Conservation (phyloP, 1,140 invertebrate genomes). For the Rhynchophorus ferrugineus region DNA sequence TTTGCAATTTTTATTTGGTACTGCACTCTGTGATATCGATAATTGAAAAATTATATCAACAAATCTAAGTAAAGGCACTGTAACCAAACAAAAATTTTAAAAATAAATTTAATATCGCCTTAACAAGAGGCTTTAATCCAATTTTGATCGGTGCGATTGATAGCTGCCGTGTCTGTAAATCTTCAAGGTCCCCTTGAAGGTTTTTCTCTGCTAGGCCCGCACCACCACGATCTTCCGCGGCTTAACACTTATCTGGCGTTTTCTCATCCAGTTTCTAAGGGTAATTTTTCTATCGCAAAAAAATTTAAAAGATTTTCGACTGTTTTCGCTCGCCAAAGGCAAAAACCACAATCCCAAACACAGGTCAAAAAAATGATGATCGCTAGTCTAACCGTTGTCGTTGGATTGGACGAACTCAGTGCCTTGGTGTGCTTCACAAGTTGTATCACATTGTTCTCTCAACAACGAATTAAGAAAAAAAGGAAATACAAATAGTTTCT, state of each 20-base stretch:
- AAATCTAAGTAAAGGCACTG: too few species aligned
- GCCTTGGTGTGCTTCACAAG: background rate
- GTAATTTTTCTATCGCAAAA: conserved; percentile 15
- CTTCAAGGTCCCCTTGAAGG: background rate
- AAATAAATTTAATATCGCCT: too few species aligned
- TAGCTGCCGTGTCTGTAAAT: too few species aligned
- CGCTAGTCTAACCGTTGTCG: background rate
- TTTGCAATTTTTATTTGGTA: too few species aligned
- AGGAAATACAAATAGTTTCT: too few species aligned
- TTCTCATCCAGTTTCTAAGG: conserved; percentile 9
- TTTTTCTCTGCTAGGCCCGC: conserved; percentile 3
- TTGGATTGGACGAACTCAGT: background rate
- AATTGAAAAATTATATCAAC: too few species aligned
- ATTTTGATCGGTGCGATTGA: too few species aligned
- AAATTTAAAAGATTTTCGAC: conserved; percentile 6
- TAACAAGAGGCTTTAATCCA: too few species aligned
- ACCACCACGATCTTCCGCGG: conserved; percentile 16
- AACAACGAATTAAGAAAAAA: too few species aligned
- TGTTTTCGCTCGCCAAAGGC: background rate
- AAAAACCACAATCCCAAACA: conserved; percentile 1
- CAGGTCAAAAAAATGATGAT: background rate
- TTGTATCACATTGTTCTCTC: too few species aligned
- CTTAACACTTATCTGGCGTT: conserved; percentile 9
- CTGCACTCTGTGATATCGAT: too few species aligned
- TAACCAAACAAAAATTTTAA: too few species aligned